A percentile compares a stretch with the other conserved stretches of the same genome.
Conservation (phyloP, 2,888 invertebrate species). For the Strigamia maritima region DNA sequence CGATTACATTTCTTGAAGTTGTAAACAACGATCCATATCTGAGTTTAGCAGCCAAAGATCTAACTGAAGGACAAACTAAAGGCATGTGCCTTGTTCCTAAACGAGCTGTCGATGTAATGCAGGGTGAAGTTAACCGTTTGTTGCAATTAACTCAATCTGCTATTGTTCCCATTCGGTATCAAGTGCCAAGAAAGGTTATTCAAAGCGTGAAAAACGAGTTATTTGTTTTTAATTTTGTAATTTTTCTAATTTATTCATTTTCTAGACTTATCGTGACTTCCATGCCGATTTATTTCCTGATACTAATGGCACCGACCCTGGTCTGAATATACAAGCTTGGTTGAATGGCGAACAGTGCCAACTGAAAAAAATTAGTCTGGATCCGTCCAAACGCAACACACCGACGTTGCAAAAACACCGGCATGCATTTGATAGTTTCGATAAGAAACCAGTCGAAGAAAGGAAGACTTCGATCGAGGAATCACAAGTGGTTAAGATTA, state of each 20-base stretch:
- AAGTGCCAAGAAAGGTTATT: slow-evolving; percentile 81
- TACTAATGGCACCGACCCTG: slow-evolving; percentile 75
- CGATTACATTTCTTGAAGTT: slow-evolving; percentile 84
- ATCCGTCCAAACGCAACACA: slow-evolving; percentile 63
- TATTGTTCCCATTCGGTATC: slow-evolving; percentile 90
- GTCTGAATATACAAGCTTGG: slow-evolving; percentile 79
- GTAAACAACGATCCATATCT: slow-evolving; percentile 82
- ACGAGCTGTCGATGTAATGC: slow-evolving; percentile 90
- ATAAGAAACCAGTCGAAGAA: neutral
- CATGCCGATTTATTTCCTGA: slow-evolving; percentile 93
- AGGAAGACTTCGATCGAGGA: neutral
- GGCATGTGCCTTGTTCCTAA: slow-evolving; percentile 91
- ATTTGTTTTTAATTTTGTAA: neutral
- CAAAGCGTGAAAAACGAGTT: neutral
- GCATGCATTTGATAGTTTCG: neutral
- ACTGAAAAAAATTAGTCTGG: slow-evolving; percentile 71
- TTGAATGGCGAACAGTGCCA: slow-evolving; percentile 51
- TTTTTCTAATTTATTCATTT: neutral
- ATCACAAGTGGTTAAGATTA: neutral
- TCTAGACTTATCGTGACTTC: slow-evolving; percentile 84
- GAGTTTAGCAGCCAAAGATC: slow-evolving; percentile 65
- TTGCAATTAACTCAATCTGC: slow-evolving; percentile 79
- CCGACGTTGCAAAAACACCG: neutral
- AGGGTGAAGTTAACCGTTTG: slow-evolving; percentile 89
- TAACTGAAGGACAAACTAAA: slow-evolving; percentile 84